Base-by-base conservation (phyloP, 2,113 vertebrate genomes). In the Melozone crissalis region DNA sequence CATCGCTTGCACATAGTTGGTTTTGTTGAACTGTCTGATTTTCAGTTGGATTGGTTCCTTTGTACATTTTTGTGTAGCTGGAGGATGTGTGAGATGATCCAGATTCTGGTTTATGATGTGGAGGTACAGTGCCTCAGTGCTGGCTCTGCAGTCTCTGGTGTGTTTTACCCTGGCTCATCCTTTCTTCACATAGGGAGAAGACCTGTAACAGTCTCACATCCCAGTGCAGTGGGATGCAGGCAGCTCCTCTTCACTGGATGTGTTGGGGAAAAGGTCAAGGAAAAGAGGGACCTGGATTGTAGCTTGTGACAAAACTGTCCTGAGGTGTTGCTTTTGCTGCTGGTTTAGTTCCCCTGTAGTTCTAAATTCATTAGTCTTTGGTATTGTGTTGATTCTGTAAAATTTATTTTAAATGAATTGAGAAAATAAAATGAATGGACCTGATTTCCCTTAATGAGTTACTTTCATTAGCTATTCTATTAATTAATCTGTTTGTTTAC, bases 1-100 rank as follows among this genome's bases (percentile, higher is more conserved):
- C 4, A 3, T 16, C 10, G 19, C 14, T 76, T 46, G 41, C 15
- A 11, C 13, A 2, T 43, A 13, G 4, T 37, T 0, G 1, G 0
- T 54, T 68, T 52, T 1, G 1, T 35, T 62, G 37, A 67, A 28
- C 33, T 31, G 10, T 20, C 46, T 61, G 31, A 30, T 84, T 84
- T 73, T 80, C 44, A 80, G 21, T 74, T 58, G 31, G 35, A 43
- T 65, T 72, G 15, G 44, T 39, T 67, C 30, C 30, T 37, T 46
- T 74, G 63, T 52, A 39, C 5, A 16, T 43, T 83, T 79, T 63
- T 65, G 26, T 22, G 21, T 54, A 84, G 24, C 73, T 74, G 55
- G 66, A 74, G 26, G 27, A 58, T 77, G 37, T 16, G 13, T 17
- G 57, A 49, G 14, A 20, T 37, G 37, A 28, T 84, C 15, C 52